phyloP scores from a whole-genome alignment of 2,888 invertebrate species.

The Nezara viridula region DNA sequence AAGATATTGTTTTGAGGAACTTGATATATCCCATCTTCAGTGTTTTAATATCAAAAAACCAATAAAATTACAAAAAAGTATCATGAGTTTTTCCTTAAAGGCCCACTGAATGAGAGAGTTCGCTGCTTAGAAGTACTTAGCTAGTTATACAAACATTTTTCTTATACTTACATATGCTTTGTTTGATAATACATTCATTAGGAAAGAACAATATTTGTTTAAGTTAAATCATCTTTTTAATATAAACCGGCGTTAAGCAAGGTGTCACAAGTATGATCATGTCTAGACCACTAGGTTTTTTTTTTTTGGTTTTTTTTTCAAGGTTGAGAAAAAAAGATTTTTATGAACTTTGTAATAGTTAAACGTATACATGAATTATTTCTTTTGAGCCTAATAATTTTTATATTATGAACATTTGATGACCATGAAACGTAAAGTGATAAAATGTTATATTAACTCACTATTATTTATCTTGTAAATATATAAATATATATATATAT shows the following conservation, averaged over 20 bases:
- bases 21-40: no score
- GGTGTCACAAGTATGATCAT: neutral
- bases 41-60: no score
- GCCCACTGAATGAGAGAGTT: neutral
- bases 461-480: conserved; percentile 44
- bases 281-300: neutral
- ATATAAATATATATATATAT: conserved; percentile 45
- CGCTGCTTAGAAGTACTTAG: neutral
- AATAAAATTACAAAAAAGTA: neutral
- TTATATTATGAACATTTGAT: neutral
- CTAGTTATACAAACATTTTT: neutral
- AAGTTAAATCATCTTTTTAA: neutral
- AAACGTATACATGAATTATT: neutral
- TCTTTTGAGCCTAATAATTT: neutral
- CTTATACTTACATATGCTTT: neutral
- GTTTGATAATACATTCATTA: neutral
- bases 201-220: neutral
- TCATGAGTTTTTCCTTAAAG: neutral
- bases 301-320: neutral
- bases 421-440: conserved; percentile 27
- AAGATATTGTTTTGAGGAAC: no score
- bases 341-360: neutral
- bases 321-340: neutral
- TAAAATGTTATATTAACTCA: conserved; percentile 40
- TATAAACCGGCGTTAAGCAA: no score